These are phyloP conservation scores for Drosophila mojavensis DNA, from an alignment of 1,140 invertebrate species.

Conservation along the genomic window DNA sequence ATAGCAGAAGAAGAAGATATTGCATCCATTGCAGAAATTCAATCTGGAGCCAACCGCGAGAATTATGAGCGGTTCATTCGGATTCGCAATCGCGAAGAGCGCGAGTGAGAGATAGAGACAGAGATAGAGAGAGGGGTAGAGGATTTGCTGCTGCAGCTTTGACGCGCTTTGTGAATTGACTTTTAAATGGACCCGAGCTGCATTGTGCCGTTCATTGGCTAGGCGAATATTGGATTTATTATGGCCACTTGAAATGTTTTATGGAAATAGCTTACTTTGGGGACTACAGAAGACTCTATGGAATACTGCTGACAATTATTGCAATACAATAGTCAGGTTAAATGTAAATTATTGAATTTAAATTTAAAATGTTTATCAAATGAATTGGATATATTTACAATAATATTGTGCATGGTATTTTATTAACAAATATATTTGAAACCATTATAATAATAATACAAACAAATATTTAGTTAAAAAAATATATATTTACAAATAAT, in stretches of 20 bases:
- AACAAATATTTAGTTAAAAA: no score
- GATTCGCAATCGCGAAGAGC: background rate
- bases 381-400: no score
- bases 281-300: background rate
- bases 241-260: slow-evolving; percentile 24
- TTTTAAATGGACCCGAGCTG: slow-evolving; percentile 37
- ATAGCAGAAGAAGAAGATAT: slow-evolving; percentile 19
- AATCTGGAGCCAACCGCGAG: slow-evolving; percentile 65
- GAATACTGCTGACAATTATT: background rate
- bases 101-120: background rate
- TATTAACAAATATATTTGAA: no score
- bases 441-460: no score
- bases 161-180: slow-evolving; percentile 35
- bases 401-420: no score
- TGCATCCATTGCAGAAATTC: slow-evolving; percentile 68
- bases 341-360: no score
- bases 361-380: no score
- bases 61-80: slow-evolving; percentile 58
- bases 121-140: background rate
- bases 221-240: slow-evolving; percentile 27
- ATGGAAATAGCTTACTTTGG: slow-evolving; percentile 23
- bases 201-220: slow-evolving; percentile 16
- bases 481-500: no score
- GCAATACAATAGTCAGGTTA: background rate
- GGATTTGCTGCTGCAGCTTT: slow-evolving; percentile 32